Conservation (phyloP, 2,888 invertebrate genomes). For the Chydorus sphaericus region DNA sequence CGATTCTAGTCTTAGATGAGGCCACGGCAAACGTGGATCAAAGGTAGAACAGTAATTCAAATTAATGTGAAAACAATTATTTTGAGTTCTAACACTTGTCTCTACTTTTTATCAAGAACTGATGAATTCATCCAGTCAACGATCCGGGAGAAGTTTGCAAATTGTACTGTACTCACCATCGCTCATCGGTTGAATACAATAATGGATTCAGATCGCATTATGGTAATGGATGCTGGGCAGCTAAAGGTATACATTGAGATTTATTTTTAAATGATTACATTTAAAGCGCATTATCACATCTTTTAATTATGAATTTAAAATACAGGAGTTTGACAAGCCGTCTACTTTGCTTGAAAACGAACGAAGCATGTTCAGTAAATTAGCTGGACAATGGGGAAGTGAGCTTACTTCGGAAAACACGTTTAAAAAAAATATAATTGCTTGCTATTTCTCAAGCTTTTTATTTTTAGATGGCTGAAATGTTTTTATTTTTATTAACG, state of each 20-base stretch:
- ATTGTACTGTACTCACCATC: constrained; percentile 15
- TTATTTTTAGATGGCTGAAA: too few species aligned
- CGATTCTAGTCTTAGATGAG: constrained; percentile 75
- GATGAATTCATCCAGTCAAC: constrained; percentile 15
- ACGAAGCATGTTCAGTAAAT: constrained; percentile 43
- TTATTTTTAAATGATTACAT: too few species aligned
- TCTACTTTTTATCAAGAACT: constrained; percentile 9
- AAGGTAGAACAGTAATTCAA: constrained; percentile 40
- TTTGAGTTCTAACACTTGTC: background rate
- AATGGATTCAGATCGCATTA: constrained; percentile 15
- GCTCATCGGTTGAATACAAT: constrained; percentile 17
- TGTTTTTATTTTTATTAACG: too few species aligned
- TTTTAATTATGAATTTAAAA: too few species aligned
- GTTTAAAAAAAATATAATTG: too few species aligned
- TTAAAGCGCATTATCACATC: too few species aligned
- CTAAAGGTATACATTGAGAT: too few species aligned
- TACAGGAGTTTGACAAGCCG: constrained; percentile 59
- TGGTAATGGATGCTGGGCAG: constrained; percentile 18
- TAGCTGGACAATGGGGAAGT: constrained; percentile 55
- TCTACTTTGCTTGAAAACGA: constrained; percentile 44
- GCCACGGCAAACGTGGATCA: constrained; percentile 89
- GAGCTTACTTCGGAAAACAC: constrained; percentile 38
- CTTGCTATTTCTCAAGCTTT: too few species aligned
- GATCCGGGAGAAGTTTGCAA: constrained; percentile 14
- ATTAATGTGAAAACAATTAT: too few species aligned